phyloP scores from a whole-genome alignment of 2,113 vertebrate species.

The Microcebus tavaratra region DNA sequence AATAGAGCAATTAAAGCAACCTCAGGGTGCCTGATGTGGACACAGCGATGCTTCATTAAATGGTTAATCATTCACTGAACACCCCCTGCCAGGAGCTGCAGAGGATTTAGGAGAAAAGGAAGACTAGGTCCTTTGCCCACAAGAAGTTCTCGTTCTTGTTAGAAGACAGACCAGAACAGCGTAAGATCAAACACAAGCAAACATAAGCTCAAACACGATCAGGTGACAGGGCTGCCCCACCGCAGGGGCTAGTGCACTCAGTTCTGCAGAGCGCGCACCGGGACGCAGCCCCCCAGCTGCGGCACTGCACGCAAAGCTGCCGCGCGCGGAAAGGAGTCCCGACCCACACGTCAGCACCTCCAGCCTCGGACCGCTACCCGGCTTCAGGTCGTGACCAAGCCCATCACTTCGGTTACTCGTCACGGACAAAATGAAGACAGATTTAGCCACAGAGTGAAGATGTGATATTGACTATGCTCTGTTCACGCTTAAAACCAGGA shows the following conservation, averaged over 20 bases:
- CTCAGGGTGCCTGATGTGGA: not conserved
- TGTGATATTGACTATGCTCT: not conserved
- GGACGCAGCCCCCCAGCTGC: not conserved
- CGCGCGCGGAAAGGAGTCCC: rapidly evolving
- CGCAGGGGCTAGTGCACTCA: too few relatives aligned
- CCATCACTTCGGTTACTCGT: not conserved
- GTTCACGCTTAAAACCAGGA: not conserved
- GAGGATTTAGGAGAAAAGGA: not conserved
- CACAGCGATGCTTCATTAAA: not conserved
- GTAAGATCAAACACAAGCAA: not conserved
- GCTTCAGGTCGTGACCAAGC: not conserved
- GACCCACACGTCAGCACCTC: not conserved
- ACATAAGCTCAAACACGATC: not conserved
- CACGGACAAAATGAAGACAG: slow-evolving; percentile 10
- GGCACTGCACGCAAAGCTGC: not conserved
- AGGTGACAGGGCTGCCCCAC: not conserved
- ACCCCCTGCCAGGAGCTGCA: not conserved
- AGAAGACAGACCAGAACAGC: not conserved
- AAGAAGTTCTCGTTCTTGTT: not conserved
- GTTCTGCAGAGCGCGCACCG: not conserved
- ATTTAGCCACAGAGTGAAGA: not conserved
- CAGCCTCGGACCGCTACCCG: not conserved
- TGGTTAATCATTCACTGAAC: not conserved
- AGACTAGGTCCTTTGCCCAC: not conserved
- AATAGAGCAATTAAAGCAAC: not conserved